Percentiles rank a stretch among this genome's conserved stretches.
Conservation (phyloP, 2,888 invertebrate species). For the Sinhomidia bicolor region DNA sequence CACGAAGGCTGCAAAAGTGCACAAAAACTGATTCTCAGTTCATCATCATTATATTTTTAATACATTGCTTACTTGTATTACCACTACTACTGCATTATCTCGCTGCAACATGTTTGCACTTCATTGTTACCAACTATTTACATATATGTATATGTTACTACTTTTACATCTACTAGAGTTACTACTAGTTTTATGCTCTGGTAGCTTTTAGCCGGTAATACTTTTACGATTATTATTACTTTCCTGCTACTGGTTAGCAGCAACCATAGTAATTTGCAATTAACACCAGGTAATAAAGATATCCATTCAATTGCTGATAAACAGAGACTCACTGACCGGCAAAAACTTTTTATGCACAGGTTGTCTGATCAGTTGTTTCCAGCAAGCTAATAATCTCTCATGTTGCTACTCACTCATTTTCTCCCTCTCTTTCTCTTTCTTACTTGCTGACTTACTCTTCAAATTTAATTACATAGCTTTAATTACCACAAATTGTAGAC, state of each 20-base stretch:
- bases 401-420: background rate
- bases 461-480: background rate
- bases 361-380: background rate
- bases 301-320: conserved; percentile 33
- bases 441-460: background rate
- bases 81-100: too few species aligned
- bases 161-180: too few species aligned
- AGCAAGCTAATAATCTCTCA: background rate
- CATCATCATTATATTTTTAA: too few species aligned
- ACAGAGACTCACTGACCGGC: background rate
- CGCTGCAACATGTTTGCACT: background rate
- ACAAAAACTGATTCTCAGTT: too few species aligned
- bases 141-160: too few species aligned
- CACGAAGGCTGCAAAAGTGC: too few species aligned
- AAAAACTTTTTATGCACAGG: background rate
- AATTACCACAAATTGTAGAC: background rate
- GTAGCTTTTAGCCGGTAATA: background rate
- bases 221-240: conserved; percentile 1
- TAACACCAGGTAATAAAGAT: conserved; percentile 54
- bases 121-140: background rate
- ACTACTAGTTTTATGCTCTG: background rate
- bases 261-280: conserved; percentile 48
- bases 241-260: conserved; percentile 48
- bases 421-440: background rate
- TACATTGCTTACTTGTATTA: too few species aligned